A percentile compares a stretch with the other conserved stretches of the same genome.
Conservation (phyloP, 2,113 vertebrate species). For the Poicephalus meyeri region DNA sequence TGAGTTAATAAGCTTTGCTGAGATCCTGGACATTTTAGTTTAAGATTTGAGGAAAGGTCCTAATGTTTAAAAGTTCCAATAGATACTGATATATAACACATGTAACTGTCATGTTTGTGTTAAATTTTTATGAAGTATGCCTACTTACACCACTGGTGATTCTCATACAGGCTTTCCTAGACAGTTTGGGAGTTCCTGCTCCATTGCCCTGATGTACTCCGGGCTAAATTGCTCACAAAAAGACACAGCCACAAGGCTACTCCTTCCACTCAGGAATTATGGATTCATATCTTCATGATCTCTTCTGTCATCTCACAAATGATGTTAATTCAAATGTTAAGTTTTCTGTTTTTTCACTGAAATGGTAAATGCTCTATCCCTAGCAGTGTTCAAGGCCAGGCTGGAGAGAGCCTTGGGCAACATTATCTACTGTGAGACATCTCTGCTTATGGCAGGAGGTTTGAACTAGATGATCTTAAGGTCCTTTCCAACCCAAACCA, state of each 20-base stretch:
- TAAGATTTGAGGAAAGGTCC: background rate
- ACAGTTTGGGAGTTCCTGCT: background rate
- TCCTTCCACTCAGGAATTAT: background rate
- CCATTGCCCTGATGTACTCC: fast-evolving
- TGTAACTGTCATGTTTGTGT: background rate
- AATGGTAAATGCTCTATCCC: background rate
- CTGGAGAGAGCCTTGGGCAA: background rate
- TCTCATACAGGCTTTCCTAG: background rate
- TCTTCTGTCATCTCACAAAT: background rate
- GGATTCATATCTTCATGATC: background rate
- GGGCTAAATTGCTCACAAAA: fast-evolving
- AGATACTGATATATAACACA: background rate
- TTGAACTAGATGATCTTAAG: background rate
- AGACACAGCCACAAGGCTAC: background rate
- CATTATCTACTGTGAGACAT: background rate
- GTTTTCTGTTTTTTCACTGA: background rate
- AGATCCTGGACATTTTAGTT: background rate
- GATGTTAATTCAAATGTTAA: background rate
- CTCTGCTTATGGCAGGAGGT: background rate
- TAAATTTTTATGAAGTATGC: background rate
- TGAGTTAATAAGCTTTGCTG: background rate
- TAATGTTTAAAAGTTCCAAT: background rate
- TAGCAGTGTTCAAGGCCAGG: background rate
- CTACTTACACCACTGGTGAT: background rate
- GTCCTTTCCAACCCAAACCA: background rate